phyloP scores from a whole-genome alignment of 2,113 vertebrate genomes.

The Macquaria ambigua region DNA sequence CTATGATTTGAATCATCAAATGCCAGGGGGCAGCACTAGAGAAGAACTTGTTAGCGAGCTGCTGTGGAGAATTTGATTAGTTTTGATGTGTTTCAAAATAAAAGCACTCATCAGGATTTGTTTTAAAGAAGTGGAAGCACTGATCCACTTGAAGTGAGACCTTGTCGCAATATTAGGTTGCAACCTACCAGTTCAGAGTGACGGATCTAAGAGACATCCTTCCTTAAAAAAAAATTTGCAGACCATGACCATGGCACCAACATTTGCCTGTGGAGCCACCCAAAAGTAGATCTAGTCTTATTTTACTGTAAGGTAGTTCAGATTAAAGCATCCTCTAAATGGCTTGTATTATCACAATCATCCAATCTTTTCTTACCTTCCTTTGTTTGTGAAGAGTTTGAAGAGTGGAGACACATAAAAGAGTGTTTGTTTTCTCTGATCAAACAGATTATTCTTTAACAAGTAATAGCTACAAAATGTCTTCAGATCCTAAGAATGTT shows the following conservation, averaged over 20 bases:
- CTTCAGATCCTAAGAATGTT: slow-evolving; percentile 15
- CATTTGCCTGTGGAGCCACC: background rate
- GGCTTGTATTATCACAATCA: slow-evolving; percentile 5
- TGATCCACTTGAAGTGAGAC: background rate
- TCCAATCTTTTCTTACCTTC: background rate
- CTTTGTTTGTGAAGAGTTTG: background rate
- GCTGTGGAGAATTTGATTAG: background rate
- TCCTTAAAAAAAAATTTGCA: background rate
- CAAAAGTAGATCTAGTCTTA: background rate
- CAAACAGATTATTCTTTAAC: slow-evolving; percentile 9
- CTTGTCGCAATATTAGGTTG: background rate
- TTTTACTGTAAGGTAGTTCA: background rate
- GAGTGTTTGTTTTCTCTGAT: slow-evolving; percentile 22
- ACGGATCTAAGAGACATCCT: background rate
- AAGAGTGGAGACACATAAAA: slow-evolving; percentile 8
- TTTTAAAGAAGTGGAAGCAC: no score
- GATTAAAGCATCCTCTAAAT: slow-evolving; percentile 42
- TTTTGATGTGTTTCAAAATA: slow-evolving; percentile 13
- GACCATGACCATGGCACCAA: background rate
- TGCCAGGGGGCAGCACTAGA: background rate
- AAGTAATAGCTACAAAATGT: slow-evolving; percentile 30
- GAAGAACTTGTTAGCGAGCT: background rate
- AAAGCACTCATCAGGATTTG: background rate
- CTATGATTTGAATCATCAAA: background rate
- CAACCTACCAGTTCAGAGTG: background rate